Evolutionary conservation across 2,888 invertebrate genomes (phyloP), one percentile per base, ranked within the genome.

Genomic region (Ichneumon xanthorius): DNA sequence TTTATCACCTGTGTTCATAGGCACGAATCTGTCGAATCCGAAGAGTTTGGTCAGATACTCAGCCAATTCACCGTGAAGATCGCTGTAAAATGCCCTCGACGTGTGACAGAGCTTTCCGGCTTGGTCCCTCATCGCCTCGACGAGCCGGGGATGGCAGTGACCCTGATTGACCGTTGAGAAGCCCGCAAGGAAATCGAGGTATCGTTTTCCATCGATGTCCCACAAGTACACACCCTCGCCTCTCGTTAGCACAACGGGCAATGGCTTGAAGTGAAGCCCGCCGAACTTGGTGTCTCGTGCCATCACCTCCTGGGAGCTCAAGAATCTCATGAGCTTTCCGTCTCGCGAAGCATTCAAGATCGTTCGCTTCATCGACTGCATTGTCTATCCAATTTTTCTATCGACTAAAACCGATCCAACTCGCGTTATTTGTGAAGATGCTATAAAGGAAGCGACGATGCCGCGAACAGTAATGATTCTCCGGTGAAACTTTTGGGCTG

Each of bases 141-240:
- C 93, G 78, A 97, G 96, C 89, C 95, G 95, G 0, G 97, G 97
- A 92, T 97, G 97, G 89, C 96, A 96, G 90, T 97, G 97, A 0
- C 97, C 97, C 90, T 97, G 97, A 93, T 97, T 98, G 58, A 97
- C 96, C 2, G 97, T 97, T 5, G 97, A 96, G 92, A 97, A 98
- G 1, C 97, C 97, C 86, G 97, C 96, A 53, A 98, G 94, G 92
- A 97, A 97, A 92, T 98, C 98, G 88, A 95, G 96, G 92, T 98
- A 98, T 72, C 95, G 95, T 88, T 96, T 96, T 11, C 97, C 97
- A 85, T 98, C 97, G 4, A 96, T 96, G 92, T 98, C 98, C 97
- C 97, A 98, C 19, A 97, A 95, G 90, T 95, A 95, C 26, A 96
- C 96, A 86, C 97, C 97, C 94, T 97, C 94, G 79, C 95, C 97